These are phyloP conservation scores for Moxostoma hubbsi DNA, from an alignment of 2,797 vertebrate species.

Conservation along the genomic window DNA sequence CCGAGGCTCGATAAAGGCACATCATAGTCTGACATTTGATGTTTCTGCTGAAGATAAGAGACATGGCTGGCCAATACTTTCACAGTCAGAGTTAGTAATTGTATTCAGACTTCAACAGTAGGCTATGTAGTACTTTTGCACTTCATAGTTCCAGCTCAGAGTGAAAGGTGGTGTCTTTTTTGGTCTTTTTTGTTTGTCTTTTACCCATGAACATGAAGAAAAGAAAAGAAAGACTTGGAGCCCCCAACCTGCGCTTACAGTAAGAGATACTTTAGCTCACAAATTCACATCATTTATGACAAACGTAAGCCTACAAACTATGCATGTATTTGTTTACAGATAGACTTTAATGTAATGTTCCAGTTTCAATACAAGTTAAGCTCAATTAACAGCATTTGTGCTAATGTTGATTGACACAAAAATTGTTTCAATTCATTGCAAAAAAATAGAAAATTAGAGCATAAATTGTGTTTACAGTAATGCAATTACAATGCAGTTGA, in stretches of 20 bases:
- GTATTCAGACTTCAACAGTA: not conserved
- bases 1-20: not conserved
- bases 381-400: no score
- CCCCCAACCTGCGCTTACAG: conserved; percentile 83
- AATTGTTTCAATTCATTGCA: no score
- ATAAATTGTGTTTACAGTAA: no score
- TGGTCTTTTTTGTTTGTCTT: not conserved
- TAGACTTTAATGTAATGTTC: not conserved
- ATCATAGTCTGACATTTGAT: conserved; percentile 9
- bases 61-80: conserved; percentile 24
- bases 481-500: no score
- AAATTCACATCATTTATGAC: conserved; percentile 51
- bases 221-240: conserved; percentile 82
- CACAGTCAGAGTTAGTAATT: not conserved
- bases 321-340: not conserved
- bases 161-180: not conserved
- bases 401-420: no score
- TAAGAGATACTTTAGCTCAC: conserved; percentile 73
- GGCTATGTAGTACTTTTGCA: not conserved
- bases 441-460: no score
- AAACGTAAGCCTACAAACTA: not conserved
- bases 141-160: conserved; percentile 1
- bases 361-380: no score
- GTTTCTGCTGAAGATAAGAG: conserved; percentile 18
- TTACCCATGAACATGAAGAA: conserved; percentile 76